Conservation (phyloP, 2,113 vertebrate species). For the Chloropsis hardwickii region DNA sequence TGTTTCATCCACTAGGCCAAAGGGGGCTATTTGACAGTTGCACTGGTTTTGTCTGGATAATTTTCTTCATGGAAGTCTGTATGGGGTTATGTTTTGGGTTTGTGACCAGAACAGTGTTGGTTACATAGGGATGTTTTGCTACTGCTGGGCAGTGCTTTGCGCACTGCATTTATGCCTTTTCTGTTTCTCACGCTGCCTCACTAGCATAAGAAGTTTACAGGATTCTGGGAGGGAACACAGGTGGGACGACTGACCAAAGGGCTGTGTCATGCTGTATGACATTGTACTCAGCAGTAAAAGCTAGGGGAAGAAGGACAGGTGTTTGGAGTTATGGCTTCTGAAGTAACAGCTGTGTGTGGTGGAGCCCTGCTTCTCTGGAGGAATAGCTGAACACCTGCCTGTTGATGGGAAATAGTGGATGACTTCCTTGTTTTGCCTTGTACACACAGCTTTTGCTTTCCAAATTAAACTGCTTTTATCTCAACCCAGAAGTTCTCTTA, state of each 20-base stretch:
- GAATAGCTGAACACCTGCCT: not conserved
- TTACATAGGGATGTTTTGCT: not conserved
- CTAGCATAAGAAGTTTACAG: not conserved
- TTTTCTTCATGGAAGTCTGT: not conserved
- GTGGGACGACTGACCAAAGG: not conserved
- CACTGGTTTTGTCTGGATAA: not conserved
- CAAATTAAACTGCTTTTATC: not conserved
- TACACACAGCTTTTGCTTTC: not conserved
- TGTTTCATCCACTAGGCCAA: fast-evolving
- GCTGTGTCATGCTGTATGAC: not conserved
- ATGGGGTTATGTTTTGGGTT: not conserved
- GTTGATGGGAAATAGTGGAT: not conserved
- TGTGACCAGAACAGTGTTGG: not conserved
- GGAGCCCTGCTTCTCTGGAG: not conserved
- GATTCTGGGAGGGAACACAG: not conserved
- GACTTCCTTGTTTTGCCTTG: not conserved
- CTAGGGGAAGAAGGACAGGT: not conserved
- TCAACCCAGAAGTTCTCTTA: not conserved
- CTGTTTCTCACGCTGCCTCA: not conserved
- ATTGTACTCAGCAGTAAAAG: not conserved
- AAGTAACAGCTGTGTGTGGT: not conserved
- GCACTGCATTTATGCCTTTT: not conserved
- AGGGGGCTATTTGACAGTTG: not conserved
- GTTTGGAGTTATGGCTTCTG: not conserved
- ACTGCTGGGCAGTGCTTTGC: not conserved